Base-by-base conservation (phyloP, 2,797 vertebrate species). In the Alca torda region DNA sequence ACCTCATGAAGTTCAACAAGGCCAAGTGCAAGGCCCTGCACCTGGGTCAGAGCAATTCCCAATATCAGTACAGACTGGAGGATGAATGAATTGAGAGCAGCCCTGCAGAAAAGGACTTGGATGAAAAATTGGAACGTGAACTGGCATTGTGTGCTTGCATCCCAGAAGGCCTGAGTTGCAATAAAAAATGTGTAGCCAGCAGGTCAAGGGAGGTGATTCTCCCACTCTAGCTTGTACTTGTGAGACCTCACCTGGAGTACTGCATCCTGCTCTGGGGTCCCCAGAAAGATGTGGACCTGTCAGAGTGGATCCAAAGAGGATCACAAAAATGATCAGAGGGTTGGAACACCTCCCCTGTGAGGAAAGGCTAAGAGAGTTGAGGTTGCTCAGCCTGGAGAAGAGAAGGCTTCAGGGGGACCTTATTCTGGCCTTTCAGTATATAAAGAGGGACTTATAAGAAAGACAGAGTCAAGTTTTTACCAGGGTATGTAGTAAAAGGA, bases 91-190 rank as follows among this genome's bases (percentile, higher is more conserved):
- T 30, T 60, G 30, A 41, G 46, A 56, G 21, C 5, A 84, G 10
- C 5, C 48, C 41, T 46, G 41, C 2, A 3, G 16, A 67, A 61
- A 46, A 4, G 45, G 21, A 23, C 16, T 60, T 9, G 15, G 37
- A 76, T 67, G 16, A 25, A 77, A 63, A 76, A 19, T 6, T 19
- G 10, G 16, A 17, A 17, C 21, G 8, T 46, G 16, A 61, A 8
- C 25, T 0, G 4, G 1, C 15, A 41, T 8, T 20, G 17, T 35
- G 18, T 8, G 0, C 9, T 65, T 60, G 18, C 28, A 70, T 28
- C 8, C 30, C 50, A 35, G 45, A 50, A 43, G 7, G 25, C 5
- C 67, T 69, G 50, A n/a, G 35, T 21, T 89, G 16, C 56, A 69
- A 0, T 18, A 45, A 59, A 8, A 73, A 23, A 39, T 56, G 17